Evolutionary conservation across 2,888 invertebrate species (phyloP).

Genomic region (Idaea biselata): DNA sequence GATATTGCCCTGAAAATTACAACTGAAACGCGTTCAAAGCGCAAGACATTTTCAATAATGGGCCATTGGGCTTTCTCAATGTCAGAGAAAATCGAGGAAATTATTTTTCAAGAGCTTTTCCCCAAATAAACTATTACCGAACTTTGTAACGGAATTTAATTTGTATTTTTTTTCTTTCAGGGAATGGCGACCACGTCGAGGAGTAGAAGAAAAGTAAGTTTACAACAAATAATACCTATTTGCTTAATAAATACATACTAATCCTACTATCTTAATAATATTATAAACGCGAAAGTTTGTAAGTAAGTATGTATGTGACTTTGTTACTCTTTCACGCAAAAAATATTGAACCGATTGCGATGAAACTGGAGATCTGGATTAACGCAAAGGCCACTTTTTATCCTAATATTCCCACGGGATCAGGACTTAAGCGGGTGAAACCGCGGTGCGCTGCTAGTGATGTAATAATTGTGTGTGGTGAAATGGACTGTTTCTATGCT

Average conservation of each 20-base stretch:
- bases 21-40: neutral
- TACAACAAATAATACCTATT: constrained; percentile 1
- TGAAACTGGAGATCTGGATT: too few relatives aligned
- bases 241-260: too few relatives aligned
- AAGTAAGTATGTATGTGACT: too few relatives aligned
- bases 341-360: too few relatives aligned
- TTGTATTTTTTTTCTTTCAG: constrained; percentile 49
- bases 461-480: too few relatives aligned
- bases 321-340: too few relatives aligned
- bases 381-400: too few relatives aligned
- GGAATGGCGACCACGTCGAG: constrained; percentile 70
- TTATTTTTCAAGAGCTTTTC: neutral
- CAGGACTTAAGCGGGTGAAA: too few relatives aligned
- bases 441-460: too few relatives aligned
- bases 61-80: neutral
- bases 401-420: too few relatives aligned
- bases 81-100: neutral
- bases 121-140: neutral
- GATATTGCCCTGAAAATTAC: neutral
- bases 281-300: too few relatives aligned
- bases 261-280: too few relatives aligned
- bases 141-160: neutral
- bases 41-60: neutral
- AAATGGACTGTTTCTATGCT: neutral
- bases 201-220: constrained; percentile 58